These are phyloP conservation scores for Caenorhabditis remanei DNA, from an alignment of 1,140 invertebrate genomes.

Conservation along the genomic window DNA sequence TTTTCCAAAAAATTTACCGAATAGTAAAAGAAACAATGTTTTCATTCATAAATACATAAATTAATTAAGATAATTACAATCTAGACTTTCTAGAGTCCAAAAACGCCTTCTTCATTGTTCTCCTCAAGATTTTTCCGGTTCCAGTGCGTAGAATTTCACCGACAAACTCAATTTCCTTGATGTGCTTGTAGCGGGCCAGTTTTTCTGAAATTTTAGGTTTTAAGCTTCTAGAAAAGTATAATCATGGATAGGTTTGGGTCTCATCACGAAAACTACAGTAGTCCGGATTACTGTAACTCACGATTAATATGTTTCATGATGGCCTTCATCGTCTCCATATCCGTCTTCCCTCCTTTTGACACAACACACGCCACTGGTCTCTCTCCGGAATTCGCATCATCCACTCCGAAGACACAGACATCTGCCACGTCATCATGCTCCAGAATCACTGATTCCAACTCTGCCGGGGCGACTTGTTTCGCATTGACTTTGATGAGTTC, in stretches of 20 bases:
- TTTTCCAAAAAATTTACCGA: no score
- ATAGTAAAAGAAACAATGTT: no score
- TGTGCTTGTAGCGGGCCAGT: slow-evolving; percentile 57
- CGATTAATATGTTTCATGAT: slow-evolving; percentile 59
- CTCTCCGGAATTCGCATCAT: slow-evolving; percentile 55
- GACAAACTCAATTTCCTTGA: slow-evolving; percentile 54
- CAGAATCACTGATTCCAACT: slow-evolving; percentile 54
- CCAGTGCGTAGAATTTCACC: slow-evolving; percentile 49
- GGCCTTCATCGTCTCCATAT: slow-evolving; percentile 22
- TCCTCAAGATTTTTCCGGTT: slow-evolving; percentile 57
- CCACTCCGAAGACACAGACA: slow-evolving; percentile 54
- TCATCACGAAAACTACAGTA: no score
- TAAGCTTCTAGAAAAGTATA: no score
- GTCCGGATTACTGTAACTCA: not conserved
- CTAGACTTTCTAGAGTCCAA: slow-evolving; percentile 16
- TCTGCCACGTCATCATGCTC: slow-evolving; percentile 56
- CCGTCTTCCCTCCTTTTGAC: not conserved
- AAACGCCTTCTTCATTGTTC: slow-evolving; percentile 38
- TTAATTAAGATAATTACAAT: not conserved
- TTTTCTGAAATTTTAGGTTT: slow-evolving; percentile 57
- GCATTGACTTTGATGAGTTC: slow-evolving; percentile 62
- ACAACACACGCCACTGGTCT: slow-evolving; percentile 57
- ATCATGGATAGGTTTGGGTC: no score
- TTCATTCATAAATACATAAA: no score
- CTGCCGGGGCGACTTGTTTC: slow-evolving; percentile 60